Conservation (phyloP, 2,113 vertebrate genomes). For the Axis porcinus region DNA sequence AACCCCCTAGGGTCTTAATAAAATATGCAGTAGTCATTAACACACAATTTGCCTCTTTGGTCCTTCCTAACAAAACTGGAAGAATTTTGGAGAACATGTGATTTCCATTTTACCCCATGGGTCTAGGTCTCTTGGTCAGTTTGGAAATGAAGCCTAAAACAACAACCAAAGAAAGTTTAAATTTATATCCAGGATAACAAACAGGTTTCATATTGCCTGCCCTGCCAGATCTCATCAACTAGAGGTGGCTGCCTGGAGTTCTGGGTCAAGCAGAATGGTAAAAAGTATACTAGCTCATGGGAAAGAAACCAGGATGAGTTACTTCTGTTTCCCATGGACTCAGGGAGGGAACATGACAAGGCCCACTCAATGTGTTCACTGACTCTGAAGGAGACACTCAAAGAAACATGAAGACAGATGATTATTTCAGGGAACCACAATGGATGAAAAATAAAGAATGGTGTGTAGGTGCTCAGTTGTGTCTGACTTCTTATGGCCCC, state of each 20-base stretch:
- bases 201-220: not conserved
- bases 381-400: not conserved
- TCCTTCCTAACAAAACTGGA: conserved; percentile 7
- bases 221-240: not conserved
- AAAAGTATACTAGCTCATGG: not conserved
- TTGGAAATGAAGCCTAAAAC: conserved; percentile 49
- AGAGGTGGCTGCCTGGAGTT: not conserved
- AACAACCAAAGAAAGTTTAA: conserved; percentile 43
- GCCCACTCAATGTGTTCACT: not conserved
- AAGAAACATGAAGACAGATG: not conserved
- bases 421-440: not conserved
- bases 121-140: not conserved
- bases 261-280: not conserved
- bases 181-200: conserved; percentile 20
- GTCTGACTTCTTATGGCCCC: not conserved
- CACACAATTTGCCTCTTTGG: not conserved
- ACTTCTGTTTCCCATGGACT: not conserved
- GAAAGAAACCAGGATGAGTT: not conserved
- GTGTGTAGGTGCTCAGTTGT: not conserved
- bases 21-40: conserved; percentile 8
- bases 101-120: conserved; percentile 10
- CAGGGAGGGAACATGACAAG: not conserved
- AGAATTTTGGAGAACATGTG: not conserved
- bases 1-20: not conserved
- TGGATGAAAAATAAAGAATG: not conserved